phyloP scores from a whole-genome alignment of 2,888 invertebrate genomes.

The Pogonocherus hispidulus region DNA sequence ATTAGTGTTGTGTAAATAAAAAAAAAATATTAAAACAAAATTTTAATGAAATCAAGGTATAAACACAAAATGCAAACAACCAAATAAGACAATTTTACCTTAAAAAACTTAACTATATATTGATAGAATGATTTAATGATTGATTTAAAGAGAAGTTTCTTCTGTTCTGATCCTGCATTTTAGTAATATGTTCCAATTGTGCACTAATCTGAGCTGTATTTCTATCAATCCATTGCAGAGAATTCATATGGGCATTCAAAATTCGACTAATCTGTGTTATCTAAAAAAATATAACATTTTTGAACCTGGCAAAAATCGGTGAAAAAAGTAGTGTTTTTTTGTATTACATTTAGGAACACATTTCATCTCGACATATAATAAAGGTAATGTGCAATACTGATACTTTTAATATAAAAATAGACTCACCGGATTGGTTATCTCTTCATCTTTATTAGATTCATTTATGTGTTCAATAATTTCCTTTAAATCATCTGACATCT shows the following conservation, averaged over 20 bases:
- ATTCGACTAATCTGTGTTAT: slow-evolving; percentile 94
- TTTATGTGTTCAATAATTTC: slow-evolving; percentile 96
- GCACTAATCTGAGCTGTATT: slow-evolving; percentile 83
- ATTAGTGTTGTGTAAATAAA: no score
- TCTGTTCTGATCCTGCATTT: slow-evolving; percentile 82
- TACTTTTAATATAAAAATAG: slow-evolving; percentile 11
- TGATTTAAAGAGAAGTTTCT: slow-evolving; percentile 70
- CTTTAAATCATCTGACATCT: slow-evolving; percentile 95
- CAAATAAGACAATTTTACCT: background rate
- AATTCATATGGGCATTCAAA: slow-evolving; percentile 96
- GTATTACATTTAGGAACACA: no score
- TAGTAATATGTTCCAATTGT: slow-evolving; percentile 85
- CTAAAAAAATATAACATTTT: slow-evolving; percentile 69
- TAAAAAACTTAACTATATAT: slow-evolving; percentile 31
- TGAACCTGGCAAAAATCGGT: no score
- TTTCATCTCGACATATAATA: no score
- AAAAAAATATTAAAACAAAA: no score
- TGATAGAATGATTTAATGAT: slow-evolving; percentile 49
- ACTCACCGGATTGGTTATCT: slow-evolving; percentile 88
- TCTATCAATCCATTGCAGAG: slow-evolving; percentile 94
- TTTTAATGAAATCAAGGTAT: no score
- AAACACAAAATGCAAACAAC: background rate
- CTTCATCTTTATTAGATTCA: slow-evolving; percentile 86
- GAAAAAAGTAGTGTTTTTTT: no score
- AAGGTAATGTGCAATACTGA: no score